phyloP scores from a whole-genome alignment of 2,888 invertebrate genomes.

The Catocala fraxini region DNA sequence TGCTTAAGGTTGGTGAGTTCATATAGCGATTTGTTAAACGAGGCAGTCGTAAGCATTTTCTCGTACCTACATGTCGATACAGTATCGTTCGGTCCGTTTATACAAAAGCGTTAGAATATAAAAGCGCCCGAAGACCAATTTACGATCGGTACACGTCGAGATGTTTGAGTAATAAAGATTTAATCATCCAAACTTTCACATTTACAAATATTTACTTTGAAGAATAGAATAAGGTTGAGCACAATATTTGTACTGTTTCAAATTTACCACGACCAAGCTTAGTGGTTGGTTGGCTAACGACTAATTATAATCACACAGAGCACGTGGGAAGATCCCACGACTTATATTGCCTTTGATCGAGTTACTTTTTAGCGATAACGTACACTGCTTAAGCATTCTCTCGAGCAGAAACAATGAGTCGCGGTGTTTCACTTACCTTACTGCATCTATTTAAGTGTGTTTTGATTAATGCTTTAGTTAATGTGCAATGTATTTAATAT shows the following conservation, averaged over 20 bases:
- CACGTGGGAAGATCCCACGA: conserved; percentile 83
- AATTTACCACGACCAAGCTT: conserved; percentile 61
- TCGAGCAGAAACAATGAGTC: conserved; percentile 58
- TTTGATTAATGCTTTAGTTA: conserved; percentile 58
- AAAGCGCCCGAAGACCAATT: too few relatives aligned
- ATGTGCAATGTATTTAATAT: conserved; percentile 61
- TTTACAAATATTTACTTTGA: conserved; percentile 8
- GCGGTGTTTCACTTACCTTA: conserved; percentile 63
- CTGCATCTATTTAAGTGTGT: conserved; percentile 49
- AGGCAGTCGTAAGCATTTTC: too few relatives aligned
- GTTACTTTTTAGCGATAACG: conserved; percentile 74
- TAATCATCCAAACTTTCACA: not conserved
- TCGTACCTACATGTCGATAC: too few relatives aligned
- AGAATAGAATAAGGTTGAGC: conserved; percentile 26
- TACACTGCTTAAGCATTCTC: conserved; percentile 58
- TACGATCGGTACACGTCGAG: too few relatives aligned
- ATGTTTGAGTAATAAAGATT: not conserved
- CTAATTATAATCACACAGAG: conserved; percentile 65
- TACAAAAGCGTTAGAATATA: too few relatives aligned
- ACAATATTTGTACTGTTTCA: conserved; percentile 30
- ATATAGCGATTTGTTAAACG: too few relatives aligned
- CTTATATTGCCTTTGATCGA: conserved; percentile 65
- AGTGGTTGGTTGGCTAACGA: conserved; percentile 72
- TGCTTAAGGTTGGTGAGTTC: too few relatives aligned
- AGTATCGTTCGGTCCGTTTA: too few relatives aligned